Conservation (phyloP, 2,113 vertebrate genomes). For the Shinisaurus crocodilurus region DNA sequence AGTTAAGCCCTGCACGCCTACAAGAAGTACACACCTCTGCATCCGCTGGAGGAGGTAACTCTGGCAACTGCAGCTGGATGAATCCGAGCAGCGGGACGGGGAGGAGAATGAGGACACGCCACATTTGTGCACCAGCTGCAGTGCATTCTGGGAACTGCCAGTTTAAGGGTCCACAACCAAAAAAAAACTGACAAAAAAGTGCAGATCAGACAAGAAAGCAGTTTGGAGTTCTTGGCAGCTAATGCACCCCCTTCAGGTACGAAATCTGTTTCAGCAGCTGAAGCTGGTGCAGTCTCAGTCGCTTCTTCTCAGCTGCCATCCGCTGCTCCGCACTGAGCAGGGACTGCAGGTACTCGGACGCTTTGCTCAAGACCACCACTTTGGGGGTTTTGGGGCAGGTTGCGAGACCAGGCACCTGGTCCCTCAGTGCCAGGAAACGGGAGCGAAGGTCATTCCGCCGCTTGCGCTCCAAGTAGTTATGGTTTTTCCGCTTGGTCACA, state of each 20-base stretch:
- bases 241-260: constrained; percentile 83
- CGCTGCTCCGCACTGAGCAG: constrained; percentile 82
- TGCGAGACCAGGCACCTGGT: constrained; percentile 88
- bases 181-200: constrained; percentile 64
- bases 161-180: constrained; percentile 23
- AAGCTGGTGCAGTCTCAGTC: constrained; percentile 81
- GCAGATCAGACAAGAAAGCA: constrained; percentile 74
- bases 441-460: constrained; percentile 93
- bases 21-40: not conserved
- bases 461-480: constrained; percentile 94
- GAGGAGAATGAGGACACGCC: constrained; percentile 45
- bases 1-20: not conserved
- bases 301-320: constrained; percentile 87
- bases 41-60: constrained; percentile 16
- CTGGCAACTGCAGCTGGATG: constrained; percentile 16
- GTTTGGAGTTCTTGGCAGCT: constrained; percentile 45
- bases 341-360: constrained; percentile 87
- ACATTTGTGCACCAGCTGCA: constrained; percentile 45
- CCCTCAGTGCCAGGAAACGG: constrained; percentile 88
- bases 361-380: constrained; percentile 93
- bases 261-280: constrained; percentile 87
- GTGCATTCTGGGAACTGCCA: constrained; percentile 60
- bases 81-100: constrained; percentile 8
- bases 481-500: constrained; percentile 89
- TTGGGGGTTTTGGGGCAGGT: constrained; percentile 90